Evolutionary conservation across 2,113 vertebrate genomes (phyloP).

Genomic region (Catharus bicknelli): DNA sequence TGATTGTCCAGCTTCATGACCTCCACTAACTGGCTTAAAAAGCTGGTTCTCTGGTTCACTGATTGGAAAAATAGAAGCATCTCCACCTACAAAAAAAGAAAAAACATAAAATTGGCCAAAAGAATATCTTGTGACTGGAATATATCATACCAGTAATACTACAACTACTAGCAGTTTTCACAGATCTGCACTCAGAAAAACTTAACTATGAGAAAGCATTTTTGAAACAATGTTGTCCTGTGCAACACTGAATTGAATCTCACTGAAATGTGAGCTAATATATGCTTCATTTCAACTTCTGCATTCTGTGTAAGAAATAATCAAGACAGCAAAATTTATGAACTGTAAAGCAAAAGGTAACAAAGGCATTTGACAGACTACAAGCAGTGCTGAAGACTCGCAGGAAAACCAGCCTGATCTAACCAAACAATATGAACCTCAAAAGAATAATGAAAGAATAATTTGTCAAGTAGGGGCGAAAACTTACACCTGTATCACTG

Average conservation of each 20-base stretch:
- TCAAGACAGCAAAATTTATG: neutral
- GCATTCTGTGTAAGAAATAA: neutral
- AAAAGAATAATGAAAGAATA: neutral
- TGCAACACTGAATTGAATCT: neutral
- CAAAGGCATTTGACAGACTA: neutral
- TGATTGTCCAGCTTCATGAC: slow-evolving; percentile 25
- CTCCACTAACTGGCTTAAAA: slow-evolving; percentile 46
- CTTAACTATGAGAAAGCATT: neutral
- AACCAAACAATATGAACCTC: neutral
- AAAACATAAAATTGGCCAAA: neutral
- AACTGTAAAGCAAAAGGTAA: neutral
- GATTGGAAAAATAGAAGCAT: slow-evolving; percentile 92
- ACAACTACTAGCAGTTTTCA: neutral
- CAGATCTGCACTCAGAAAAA: neutral
- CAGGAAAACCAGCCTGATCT: neutral
- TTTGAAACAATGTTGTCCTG: neutral
- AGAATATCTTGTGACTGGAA: neutral
- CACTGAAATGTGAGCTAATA: neutral
- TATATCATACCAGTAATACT: neutral
- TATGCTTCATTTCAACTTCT: neutral
- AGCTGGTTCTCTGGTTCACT: slow-evolving; percentile 70
- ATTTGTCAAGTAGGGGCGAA: neutral
- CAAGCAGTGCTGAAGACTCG: neutral
- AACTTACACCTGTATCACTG: neutral
- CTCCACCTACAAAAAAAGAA: slow-evolving; percentile 83